These are phyloP conservation scores for Podargus strigoides DNA, from an alignment of 2,797 vertebrate species.

Conservation along the genomic window DNA sequence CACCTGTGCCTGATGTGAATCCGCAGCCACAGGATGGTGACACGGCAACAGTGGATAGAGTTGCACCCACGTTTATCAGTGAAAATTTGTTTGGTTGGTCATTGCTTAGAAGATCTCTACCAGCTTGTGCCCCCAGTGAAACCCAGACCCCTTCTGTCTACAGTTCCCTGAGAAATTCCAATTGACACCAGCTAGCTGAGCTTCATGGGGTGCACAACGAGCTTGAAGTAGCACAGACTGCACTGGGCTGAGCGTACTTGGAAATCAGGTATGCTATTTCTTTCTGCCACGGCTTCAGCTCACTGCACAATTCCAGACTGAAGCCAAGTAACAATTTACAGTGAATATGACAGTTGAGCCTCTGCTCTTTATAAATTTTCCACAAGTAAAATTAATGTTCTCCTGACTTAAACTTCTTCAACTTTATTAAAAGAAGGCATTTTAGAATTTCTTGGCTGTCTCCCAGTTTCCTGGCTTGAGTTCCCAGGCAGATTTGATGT, in stretches of 20 bases:
- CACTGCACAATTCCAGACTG: not conserved
- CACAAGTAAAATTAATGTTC: not conserved
- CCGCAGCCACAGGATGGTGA: not conserved
- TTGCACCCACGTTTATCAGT: not conserved
- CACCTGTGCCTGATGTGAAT: not conserved
- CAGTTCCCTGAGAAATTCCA: not conserved
- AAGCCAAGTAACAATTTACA: not conserved
- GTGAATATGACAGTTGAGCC: not conserved
- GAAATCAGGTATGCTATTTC: not conserved
- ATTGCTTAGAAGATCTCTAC: not conserved
- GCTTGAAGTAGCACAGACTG: not conserved
- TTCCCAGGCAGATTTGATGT: conserved; percentile 1
- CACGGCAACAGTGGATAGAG: not conserved
- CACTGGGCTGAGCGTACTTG: not conserved
- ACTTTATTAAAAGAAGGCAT: not conserved
- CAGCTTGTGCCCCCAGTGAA: fast-evolving
- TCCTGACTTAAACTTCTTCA: not conserved
- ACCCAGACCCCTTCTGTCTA: not conserved
- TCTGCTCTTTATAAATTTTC: not conserved
- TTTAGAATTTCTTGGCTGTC: conserved; percentile 34
- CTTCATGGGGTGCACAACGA: fast-evolving
- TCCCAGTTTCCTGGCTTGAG: conserved; percentile 1
- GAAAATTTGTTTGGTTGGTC: not conserved
- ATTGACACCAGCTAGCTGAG: not conserved
- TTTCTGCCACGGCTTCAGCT: not conserved